phyloP scores from a whole-genome alignment of 2,113 vertebrate species.

The Mastomys natalensis region DNA sequence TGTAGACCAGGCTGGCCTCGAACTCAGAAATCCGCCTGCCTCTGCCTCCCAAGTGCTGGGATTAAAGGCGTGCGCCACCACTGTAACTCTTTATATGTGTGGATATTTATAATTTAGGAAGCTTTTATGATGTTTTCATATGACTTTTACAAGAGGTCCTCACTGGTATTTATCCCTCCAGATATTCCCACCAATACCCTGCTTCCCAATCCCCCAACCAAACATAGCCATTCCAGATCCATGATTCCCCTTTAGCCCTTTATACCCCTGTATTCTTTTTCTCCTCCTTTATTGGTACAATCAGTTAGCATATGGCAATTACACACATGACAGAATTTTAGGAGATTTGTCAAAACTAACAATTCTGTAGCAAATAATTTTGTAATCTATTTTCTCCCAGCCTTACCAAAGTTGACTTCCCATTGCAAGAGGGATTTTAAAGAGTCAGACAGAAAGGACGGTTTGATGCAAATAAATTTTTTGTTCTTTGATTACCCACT shows the following conservation, averaged over 20 bases:
- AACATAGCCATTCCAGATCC: not conserved
- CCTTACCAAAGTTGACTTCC: not conserved
- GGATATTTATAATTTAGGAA: not conserved
- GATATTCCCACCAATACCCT: too few relatives aligned
- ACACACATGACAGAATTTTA: not conserved
- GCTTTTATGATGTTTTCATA: not conserved
- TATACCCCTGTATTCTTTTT: not conserved
- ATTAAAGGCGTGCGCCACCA: too few relatives aligned
- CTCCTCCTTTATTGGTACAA: not conserved
- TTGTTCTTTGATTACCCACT: not conserved
- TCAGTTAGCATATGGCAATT: too few relatives aligned
- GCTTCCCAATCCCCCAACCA: not conserved
- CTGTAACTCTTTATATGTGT: not conserved
- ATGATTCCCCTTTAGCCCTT: not conserved
- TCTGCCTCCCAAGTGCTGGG: too few relatives aligned
- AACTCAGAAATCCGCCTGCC: too few relatives aligned
- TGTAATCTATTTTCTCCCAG: not conserved
- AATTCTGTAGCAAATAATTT: not conserved
- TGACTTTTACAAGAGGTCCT: not conserved
- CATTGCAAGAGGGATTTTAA: not conserved
- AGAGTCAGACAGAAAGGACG: not conserved
- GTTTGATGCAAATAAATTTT: not conserved
- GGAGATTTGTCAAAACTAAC: constrained; percentile 17
- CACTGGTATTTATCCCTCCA: not conserved
- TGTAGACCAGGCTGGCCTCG: too few relatives aligned